Evolutionary conservation across 2,888 invertebrate genomes (phyloP).

Genomic region (Sipha maydis): DNA sequence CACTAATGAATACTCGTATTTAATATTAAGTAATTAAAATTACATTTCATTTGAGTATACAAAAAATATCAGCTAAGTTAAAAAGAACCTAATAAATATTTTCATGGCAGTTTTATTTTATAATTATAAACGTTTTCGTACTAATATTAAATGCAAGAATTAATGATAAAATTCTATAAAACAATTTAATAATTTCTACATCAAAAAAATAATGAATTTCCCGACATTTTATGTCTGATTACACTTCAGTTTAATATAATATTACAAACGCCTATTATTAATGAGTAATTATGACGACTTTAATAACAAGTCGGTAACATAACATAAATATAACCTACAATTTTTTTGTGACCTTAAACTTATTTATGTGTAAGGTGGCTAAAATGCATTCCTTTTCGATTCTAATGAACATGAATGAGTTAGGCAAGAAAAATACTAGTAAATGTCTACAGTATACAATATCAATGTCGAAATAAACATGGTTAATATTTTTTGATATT

Average conservation of each 20-base stretch:
- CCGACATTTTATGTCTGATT: not conserved
- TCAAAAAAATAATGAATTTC: not conserved
- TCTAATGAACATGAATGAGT: not conserved
- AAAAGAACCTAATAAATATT: too few species aligned
- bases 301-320: conserved; percentile 11
- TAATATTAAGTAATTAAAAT: too few species aligned
- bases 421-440: not conserved
- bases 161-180: too few species aligned
- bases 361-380: not conserved
- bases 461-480: not conserved
- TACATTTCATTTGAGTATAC: too few species aligned
- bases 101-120: too few species aligned
- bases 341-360: not conserved
- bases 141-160: too few species aligned
- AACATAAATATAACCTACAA: not conserved
- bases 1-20: too few species aligned
- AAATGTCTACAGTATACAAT: not conserved
- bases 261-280: not conserved
- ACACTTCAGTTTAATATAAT: not conserved
- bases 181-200: too few species aligned
- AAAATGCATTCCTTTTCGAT: not conserved
- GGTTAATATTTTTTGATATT: conserved; percentile 19
- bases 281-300: conserved; percentile 13
- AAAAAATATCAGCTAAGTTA: too few species aligned
- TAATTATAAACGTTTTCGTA: too few species aligned